A percentile compares a stretch with the other conserved stretches of the same genome.
Conservation (phyloP, 2,888 invertebrate species). For the Chymomyza procnemis region DNA sequence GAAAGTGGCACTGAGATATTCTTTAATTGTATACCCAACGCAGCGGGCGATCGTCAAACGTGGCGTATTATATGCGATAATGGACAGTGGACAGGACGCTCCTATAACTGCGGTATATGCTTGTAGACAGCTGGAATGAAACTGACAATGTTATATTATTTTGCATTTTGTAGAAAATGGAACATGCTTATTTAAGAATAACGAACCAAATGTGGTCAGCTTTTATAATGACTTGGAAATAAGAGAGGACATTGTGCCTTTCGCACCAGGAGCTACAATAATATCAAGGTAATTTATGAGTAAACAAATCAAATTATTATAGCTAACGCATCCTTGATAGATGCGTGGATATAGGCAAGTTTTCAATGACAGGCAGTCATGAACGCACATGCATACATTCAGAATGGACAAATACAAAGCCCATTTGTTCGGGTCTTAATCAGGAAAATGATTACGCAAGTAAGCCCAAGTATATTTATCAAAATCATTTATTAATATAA, state of each 20-base stretch:
- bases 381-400: constrained; percentile 87
- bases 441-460: constrained; percentile 92
- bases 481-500: neutral
- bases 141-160: neutral
- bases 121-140: neutral
- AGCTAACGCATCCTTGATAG: constrained; percentile 74
- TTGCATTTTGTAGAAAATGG: constrained; percentile 80
- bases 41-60: constrained; percentile 89
- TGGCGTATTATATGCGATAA: constrained; percentile 92
- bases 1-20: constrained; percentile 90
- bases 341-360: constrained; percentile 92
- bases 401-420: constrained; percentile 88
- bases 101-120: constrained; percentile 86
- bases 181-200: constrained; percentile 87
- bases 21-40: constrained; percentile 89
- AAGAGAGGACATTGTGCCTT: constrained; percentile 86
- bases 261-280: constrained; percentile 86
- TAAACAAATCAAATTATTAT: neutral
- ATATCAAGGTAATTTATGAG: constrained; percentile 80
- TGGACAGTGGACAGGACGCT: constrained; percentile 90
- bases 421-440: constrained; percentile 88
- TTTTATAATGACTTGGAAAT: constrained; percentile 90
- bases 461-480: constrained; percentile 78
- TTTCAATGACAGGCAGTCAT: constrained; percentile 87
- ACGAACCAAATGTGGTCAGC: constrained; percentile 88